A percentile compares a stretch with the other conserved stretches of the same genome.
phyloP scores from a whole-genome alignment of 2,113 vertebrate species.

The Diglossa brunneiventris region DNA sequence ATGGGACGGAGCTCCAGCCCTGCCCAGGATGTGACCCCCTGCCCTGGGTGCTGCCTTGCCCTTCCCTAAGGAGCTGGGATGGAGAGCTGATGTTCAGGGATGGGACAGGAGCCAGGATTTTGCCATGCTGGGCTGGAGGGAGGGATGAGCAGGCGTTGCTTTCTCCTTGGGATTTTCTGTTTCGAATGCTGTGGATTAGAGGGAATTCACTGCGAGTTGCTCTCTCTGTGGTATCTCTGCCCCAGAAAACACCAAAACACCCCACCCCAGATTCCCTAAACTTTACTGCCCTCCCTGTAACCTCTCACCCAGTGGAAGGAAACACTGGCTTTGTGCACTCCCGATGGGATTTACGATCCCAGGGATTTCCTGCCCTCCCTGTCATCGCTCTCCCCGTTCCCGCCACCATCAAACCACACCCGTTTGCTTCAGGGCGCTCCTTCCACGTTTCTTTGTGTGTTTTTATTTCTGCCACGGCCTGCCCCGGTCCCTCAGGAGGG shows the following conservation, averaged over 20 bases:
- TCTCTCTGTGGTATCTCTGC: neutral
- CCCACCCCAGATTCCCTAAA: neutral
- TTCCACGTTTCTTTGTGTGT: neutral
- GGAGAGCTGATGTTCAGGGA: neutral
- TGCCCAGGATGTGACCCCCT: neutral
- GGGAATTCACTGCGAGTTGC: neutral
- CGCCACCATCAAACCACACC: neutral
- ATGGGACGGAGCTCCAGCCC: neutral
- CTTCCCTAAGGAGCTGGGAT: neutral
- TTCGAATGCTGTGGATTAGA: neutral
- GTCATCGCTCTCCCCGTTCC: neutral
- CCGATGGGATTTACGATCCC: neutral
- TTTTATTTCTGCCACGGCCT: neutral
- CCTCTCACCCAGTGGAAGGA: neutral
- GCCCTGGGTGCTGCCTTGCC: neutral
- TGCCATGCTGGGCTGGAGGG: neutral
- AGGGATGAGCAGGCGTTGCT: rapidly evolving
- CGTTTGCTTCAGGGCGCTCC: neutral
- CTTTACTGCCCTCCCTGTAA: neutral
- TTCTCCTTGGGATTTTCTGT: neutral
- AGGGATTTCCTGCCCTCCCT: conserved; percentile 17
- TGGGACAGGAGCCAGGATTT: neutral
- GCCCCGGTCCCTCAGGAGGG: neutral
- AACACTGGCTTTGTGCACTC: neutral
- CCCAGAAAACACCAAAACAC: neutral